Conservation (phyloP, 2,888 invertebrate species). For the Rhingia rostrata region DNA sequence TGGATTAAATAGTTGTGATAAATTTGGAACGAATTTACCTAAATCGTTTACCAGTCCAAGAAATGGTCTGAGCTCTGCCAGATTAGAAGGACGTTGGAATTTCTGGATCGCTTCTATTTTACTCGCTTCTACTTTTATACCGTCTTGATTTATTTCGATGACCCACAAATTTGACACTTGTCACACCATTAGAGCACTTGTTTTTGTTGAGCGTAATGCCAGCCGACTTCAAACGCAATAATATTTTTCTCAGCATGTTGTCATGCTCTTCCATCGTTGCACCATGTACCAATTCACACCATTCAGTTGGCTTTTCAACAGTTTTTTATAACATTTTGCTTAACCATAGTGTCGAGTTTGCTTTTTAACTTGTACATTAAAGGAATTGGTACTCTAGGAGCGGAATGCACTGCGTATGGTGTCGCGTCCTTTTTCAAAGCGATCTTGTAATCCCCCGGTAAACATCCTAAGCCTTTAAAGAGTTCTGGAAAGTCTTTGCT, state of each 20-base stretch:
- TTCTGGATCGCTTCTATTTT: constrained; percentile 47
- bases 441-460: too few species aligned
- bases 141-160: constrained; percentile 43
- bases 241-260: constrained; percentile 9
- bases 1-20: constrained; percentile 14
- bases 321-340: too few species aligned
- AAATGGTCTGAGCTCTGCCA: constrained; percentile 40
- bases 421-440: too few species aligned
- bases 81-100: constrained; percentile 26
- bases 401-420: constrained; percentile 22
- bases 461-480: too few species aligned
- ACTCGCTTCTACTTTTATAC: constrained; percentile 31
- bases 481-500: too few species aligned
- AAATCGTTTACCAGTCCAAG: constrained; percentile 35
- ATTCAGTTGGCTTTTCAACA: constrained; percentile 25
- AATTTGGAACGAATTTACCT: constrained; percentile 39
- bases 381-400: constrained; percentile 23
- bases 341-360: constrained; percentile 14
- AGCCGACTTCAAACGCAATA: constrained; percentile 11
- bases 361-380: constrained; percentile 24
- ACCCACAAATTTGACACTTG: too few species aligned
- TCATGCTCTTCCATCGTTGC: constrained; percentile 27
- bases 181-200: constrained; percentile 58
- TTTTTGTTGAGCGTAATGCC: constrained; percentile 54
- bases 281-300: constrained; percentile 47